Base-by-base conservation (phyloP, 1,140 invertebrate species). In the Papilio aristodemus region DNA sequence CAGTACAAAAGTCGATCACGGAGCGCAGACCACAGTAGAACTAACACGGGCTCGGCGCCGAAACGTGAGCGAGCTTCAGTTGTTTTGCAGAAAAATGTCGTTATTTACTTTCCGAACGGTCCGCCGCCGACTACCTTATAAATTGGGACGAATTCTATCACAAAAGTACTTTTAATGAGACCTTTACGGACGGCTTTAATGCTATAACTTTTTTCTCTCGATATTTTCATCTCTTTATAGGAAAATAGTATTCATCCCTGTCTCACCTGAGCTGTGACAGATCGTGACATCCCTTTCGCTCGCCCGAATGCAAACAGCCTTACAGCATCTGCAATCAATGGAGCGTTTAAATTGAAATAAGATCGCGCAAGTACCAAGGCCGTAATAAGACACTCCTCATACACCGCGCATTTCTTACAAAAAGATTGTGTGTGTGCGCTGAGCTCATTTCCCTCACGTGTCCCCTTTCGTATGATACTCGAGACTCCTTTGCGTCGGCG, bases 111-210 rank as follows among this genome's bases (percentile, higher is more conserved):
- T 79, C 80, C 80, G 68, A 78, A 78, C 83, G 77, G 88, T 86
- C 82, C 80, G 82, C 81, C 78, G 74, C 75, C 80, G 82, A 78
- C 78, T 81, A 80, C 81, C 80, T 84, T 84, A 88, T 88, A 89
- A 89, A 91, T 86, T 89, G 85, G 75, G 81, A 50, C 70, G 84
- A 88, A 88, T 87, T 87, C 84, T 83, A 80, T 82, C 81, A 84
- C 87, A 86, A 86, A 54, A 89, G 87, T 83, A 87, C 76, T 90
- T 89, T 86, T 91, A 90, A 90, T 90, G 86, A 91, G 86, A 85
- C 82, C 85, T 89, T 85, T 83, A 82, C 83, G 75, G 77, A 74
- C 78, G 83, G 84, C 83, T 89, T 86, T 85, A 84, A 84, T 87
- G 84, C 82, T 83, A 89, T 86, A 89, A 87, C 82, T 89, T 89